Evolutionary conservation across 2,113 vertebrate species (phyloP), one percentile per base, ranked within the genome.

Genomic region (Syngnathus typhle): DNA sequence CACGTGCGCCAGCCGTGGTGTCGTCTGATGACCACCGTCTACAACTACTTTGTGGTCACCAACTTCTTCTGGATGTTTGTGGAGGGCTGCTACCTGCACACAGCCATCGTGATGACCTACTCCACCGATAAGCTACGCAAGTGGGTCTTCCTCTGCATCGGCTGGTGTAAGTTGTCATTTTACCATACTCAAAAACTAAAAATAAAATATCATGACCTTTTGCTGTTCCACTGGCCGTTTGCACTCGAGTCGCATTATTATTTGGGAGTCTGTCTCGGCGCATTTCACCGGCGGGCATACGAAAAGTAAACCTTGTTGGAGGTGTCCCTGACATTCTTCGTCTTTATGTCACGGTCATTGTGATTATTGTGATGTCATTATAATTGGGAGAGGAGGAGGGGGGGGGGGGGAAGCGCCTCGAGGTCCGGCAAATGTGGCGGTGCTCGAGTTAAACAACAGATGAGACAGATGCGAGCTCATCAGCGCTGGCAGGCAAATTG

Each of bases 41-140:
- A 97, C 89, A 99, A 98, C 86, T 99, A 99, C 72, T 99, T 99
- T 68, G 93, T 98, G 91, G 96, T 98, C 85, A 99, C 97, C 38
- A 99, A 98, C 84, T 99, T 99, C 84, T 99, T 98, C 90, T 99
- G 97, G 97, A 99, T 99, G 97, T 98, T 99, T 65, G 96, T 95
- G 47, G 97, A 99, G 84, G 97, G 97, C 71, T 98, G 96, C 82
- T 99, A 98, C 85, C 94, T 99, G 36, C 97, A 99, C 86, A 98
- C 95, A 0, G 97, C 96, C 46, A 94, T 99, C 11, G 97, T 96
- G 58, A 95, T 98, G 96, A 96, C 97, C n/a, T 99, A 98, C 73
- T 98, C 96, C 43, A 98, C 97, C 0, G 95, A 99, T 71, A 95
- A 93, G 76, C 93, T 99, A 64, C 87, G 92, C 61, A 98, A 98